Conservation (phyloP, 30 jellyfish, hydroid and myxozoan species). For the Sanderia malayensis region DNA sequence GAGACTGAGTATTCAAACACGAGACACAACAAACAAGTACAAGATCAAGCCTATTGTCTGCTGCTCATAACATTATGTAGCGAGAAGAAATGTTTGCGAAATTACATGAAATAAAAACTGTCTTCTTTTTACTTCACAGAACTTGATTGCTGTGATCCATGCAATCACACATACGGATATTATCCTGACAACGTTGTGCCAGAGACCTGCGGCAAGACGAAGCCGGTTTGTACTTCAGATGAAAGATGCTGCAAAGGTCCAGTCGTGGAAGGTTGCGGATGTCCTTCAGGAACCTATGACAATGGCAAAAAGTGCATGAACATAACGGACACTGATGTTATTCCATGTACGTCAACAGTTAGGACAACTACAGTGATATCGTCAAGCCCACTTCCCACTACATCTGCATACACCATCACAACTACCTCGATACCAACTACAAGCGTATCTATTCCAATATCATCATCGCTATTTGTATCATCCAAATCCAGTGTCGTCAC, state of each 20-base stretch:
- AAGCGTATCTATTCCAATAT: background rate
- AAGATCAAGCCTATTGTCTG: too few species aligned
- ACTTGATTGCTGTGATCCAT: constrained; percentile 94
- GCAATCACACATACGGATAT: constrained; percentile 90
- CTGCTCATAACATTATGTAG: too few species aligned
- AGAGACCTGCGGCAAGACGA: constrained; percentile 45
- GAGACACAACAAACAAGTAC: too few species aligned
- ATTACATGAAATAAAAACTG: too few species aligned
- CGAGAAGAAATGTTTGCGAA: too few species aligned
- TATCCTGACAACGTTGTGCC: constrained; percentile 84
- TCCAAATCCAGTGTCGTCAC: background rate
- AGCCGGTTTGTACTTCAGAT: constrained; percentile 36
- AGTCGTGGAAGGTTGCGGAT: constrained; percentile 95
- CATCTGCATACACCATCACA: background rate
- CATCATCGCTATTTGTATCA: background rate
- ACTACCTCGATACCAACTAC: background rate
- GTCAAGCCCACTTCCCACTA: background rate
- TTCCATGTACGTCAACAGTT: constrained; percentile 39
- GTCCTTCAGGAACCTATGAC: constrained; percentile 90
- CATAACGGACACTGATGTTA: background rate
- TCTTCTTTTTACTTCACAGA: too few species aligned
- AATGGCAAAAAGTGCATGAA: constrained; percentile 74
- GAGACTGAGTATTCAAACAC: too few species aligned
- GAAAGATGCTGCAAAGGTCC: constrained; percentile 96
- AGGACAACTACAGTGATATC: background rate